Percentiles rank a stretch among this genome's conserved stretches.
These are phyloP conservation scores for Phataginus tricuspis DNA, from an alignment of 2,797 vertebrate genomes.

Conservation along the genomic window DNA sequence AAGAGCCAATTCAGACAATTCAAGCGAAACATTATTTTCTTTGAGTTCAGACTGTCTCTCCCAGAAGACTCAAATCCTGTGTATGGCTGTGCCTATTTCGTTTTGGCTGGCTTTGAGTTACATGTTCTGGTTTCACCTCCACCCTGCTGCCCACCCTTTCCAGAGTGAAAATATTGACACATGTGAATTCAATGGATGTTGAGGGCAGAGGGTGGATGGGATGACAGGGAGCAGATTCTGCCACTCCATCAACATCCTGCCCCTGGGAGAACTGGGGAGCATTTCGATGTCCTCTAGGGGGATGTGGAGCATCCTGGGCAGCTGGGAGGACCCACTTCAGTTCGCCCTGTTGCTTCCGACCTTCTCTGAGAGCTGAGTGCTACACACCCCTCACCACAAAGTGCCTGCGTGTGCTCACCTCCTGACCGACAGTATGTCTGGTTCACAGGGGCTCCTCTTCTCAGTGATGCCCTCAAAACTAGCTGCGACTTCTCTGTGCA, in stretches of 20 bases:
- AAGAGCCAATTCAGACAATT: constrained; percentile 60
- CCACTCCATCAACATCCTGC: neutral
- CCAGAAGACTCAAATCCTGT: constrained; percentile 64
- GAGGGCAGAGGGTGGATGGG: neutral
- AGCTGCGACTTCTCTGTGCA: neutral
- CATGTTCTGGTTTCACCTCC: constrained; percentile 4
- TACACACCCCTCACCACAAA: neutral
- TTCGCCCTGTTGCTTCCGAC: neutral
- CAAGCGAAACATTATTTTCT: constrained; percentile 63
- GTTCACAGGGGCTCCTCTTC: neutral
- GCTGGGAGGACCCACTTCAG: rapidly evolving
- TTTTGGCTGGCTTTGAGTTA: constrained; percentile 64
- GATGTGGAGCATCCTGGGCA: neutral
- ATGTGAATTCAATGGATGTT: constrained; percentile 44
- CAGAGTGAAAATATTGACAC: constrained; percentile 77
- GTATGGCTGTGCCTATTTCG: neutral
- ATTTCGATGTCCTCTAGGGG: neutral
- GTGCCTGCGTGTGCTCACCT: neutral
- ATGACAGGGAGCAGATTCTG: neutral
- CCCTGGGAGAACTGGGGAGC: neutral
- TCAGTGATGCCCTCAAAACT: neutral
- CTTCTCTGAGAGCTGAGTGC: neutral
- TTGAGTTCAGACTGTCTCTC: constrained; percentile 39
- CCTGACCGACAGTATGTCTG: neutral
- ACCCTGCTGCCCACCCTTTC: neutral